Evolutionary conservation across 2,113 vertebrate genomes (phyloP), one percentile per base, ranked within the genome.

Genomic region (Solea solea): DNA sequence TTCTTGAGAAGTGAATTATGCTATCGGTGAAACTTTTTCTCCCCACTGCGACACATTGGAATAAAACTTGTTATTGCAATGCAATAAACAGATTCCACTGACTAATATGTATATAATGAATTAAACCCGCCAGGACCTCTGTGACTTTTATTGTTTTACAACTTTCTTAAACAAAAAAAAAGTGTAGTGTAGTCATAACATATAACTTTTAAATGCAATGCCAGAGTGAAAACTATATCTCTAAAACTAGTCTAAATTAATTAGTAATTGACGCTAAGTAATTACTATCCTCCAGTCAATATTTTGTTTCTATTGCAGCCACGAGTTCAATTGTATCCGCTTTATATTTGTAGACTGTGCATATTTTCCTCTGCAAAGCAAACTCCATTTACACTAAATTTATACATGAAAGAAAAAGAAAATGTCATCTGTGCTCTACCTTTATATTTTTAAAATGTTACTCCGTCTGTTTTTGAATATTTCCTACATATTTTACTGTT

Each of bases 1-100:
- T 84, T 70, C 78, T 64, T 81, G 65, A 77, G 85, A 88, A 86
- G 78, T 85, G 62, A 90, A 90, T 86, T 76, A 86, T 51, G 60
- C 54, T 44, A 73, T 15, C 49, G 66, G 83, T 84, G 55, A 70
- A 84, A 81, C 72, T 83, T 84, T 83, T 80, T 77, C 74, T 79
- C 74, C 66, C 64, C 53, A 42, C 51, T 62, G 58, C 66, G 45
- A 71, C 41, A 60, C 25, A 64, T 46, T 12, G 50, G 56, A 72
- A 34, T 40, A 72, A 64, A 72, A 73, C 56, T 64, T 27, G 66
- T 79, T 42, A 61, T n/a, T 50, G 74, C 40, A 25, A 69, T 21
- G 8, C 49, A 80, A 82, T 68, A 54, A 72, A 44, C 42, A 60
- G 39, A 65, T 64, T 68, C 15, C n/a, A 44, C 34, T 52, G 25